phyloP scores from a whole-genome alignment of 1,140 invertebrate genomes.

The Drosophila leontia region DNA sequence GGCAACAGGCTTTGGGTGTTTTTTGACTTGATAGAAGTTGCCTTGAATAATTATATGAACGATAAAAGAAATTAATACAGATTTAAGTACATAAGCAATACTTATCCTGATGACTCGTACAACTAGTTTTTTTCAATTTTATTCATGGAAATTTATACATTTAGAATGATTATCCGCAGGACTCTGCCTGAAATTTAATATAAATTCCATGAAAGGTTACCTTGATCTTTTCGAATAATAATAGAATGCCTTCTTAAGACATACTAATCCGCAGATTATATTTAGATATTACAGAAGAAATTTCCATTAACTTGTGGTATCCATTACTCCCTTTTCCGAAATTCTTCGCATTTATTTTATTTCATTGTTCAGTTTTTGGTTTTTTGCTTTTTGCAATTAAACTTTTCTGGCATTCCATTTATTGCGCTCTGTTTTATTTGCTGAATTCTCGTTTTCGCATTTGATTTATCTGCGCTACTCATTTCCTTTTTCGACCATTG shows the following conservation, averaged over 20 bases:
- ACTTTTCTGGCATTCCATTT: slow-evolving; percentile 29
- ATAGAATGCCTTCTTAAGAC: neutral
- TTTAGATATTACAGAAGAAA: neutral
- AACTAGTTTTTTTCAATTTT: too few species aligned
- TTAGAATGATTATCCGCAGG: neutral
- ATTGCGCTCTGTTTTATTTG: slow-evolving; percentile 34
- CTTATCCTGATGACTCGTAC: too few species aligned
- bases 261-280: neutral
- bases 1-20: slow-evolving; percentile 16
- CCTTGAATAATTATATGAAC: neutral
- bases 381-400: slow-evolving; percentile 38
- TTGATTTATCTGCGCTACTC: slow-evolving; percentile 73
- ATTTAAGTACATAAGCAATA: neutral
- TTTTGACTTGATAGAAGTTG: neutral
- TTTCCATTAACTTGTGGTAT: neutral
- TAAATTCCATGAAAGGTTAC: too few species aligned
- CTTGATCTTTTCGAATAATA: neutral
- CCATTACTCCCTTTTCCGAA: neutral
- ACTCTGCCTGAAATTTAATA: too few species aligned
- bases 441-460: slow-evolving; percentile 49
- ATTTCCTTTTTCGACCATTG: slow-evolving; percentile 69
- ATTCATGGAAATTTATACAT: neutral
- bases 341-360: neutral
- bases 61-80: neutral
- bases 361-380: slow-evolving; percentile 3